phyloP scores from a whole-genome alignment of 2,797 vertebrate species.

The Hydrolagus colliei region DNA sequence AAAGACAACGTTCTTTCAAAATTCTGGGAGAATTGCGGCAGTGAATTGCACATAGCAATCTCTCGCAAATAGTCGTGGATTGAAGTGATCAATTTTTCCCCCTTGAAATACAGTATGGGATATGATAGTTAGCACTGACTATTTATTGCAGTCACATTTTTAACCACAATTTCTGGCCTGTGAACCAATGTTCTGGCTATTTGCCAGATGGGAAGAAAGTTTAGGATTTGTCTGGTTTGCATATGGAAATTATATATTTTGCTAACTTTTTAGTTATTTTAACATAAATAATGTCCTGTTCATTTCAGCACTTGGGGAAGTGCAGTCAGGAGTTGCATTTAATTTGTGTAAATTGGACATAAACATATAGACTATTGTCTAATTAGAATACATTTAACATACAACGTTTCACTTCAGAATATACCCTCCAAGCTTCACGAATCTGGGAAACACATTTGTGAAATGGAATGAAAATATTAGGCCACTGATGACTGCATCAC shows the following conservation, averaged over 20 bases:
- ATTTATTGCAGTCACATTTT: too few relatives aligned
- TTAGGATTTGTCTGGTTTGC: background rate
- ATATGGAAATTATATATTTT: background rate
- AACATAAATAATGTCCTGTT: background rate
- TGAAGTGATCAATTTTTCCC: too few relatives aligned
- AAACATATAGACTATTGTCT: background rate
- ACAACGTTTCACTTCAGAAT: background rate
- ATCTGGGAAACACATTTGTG: background rate
- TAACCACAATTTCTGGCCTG: too few relatives aligned
- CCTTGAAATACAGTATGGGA: too few relatives aligned
- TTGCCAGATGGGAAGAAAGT: too few relatives aligned
- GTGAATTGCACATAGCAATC: too few relatives aligned
- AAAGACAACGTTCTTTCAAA: too few relatives aligned
- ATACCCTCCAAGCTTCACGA: background rate
- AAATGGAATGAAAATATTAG: background rate
- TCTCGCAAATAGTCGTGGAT: too few relatives aligned
- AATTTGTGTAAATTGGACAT: background rate
- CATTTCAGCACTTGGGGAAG: background rate
- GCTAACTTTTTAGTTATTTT: background rate
- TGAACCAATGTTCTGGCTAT: too few relatives aligned
- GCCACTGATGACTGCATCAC: background rate
- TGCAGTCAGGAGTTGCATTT: background rate
- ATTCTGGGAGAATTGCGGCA: too few relatives aligned
- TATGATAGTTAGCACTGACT: too few relatives aligned
- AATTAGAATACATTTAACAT: background rate